Evolutionary conservation across 1,140 invertebrate genomes (phyloP).

Genomic region (Drosophila persimilis): DNA sequence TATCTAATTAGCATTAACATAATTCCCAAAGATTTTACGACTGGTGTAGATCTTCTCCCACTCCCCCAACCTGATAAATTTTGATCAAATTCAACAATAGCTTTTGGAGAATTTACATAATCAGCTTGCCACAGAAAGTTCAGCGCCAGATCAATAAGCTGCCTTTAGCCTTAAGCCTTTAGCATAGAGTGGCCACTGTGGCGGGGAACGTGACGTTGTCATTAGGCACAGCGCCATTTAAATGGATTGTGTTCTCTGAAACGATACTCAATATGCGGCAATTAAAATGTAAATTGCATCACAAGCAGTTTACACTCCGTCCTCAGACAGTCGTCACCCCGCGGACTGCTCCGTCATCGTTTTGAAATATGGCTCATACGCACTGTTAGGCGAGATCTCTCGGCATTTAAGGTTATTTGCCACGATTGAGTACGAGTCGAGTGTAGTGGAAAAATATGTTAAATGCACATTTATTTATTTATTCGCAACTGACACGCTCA

Average conservation of each 20-base stretch:
- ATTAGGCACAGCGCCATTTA: constrained; percentile 69
- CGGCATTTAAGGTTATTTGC: constrained; percentile 60
- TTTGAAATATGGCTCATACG: constrained; percentile 72
- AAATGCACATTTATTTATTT: constrained; percentile 37
- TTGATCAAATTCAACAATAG: constrained; percentile 21
- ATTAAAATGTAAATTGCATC: constrained; percentile 79
- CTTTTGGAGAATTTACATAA: constrained; percentile 21
- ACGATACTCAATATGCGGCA: constrained; percentile 59
- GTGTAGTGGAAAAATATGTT: constrained; percentile 35
- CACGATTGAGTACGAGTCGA: too few species aligned
- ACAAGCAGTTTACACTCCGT: constrained; percentile 66
- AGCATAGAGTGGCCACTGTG: constrained; percentile 29
- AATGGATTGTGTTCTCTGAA: constrained; percentile 48
- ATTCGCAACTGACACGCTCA: constrained; percentile 55
- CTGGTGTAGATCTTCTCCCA: constrained; percentile 10
- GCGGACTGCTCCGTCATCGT: constrained; percentile 44
- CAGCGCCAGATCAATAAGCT: constrained; percentile 16
- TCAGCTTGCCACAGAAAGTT: constrained; percentile 21
- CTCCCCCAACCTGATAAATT: constrained; percentile 4
- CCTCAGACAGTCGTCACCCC: constrained; percentile 10
- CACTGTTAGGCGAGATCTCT: constrained; percentile 41
- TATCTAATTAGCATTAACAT: constrained; percentile 37
- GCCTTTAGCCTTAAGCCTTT: constrained; percentile 12
- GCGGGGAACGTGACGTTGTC: constrained; percentile 67
- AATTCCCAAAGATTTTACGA: constrained; percentile 42